These are phyloP conservation scores for Eupsittula cactorum DNA, from an alignment of 2,113 vertebrate species.

Conservation along the genomic window DNA sequence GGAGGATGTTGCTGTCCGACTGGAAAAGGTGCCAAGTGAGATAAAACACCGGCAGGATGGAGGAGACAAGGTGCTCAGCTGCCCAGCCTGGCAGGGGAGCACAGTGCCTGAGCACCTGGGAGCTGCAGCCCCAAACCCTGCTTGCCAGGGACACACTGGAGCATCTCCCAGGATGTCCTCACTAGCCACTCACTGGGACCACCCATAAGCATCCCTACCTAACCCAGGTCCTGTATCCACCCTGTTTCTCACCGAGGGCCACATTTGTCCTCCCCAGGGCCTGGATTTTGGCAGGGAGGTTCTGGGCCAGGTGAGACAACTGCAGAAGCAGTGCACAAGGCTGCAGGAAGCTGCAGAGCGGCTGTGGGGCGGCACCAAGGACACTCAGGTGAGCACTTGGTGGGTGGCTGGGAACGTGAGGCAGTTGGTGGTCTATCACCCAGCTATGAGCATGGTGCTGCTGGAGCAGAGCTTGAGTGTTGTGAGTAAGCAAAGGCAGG, in stretches of 20 bases:
- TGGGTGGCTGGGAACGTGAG: neutral
- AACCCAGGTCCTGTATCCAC: neutral
- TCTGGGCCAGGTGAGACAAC: neutral
- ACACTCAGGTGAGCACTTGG: conserved; percentile 16
- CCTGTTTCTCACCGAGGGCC: neutral
- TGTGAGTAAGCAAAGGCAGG: conserved; percentile 1
- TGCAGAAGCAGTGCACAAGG: conserved; percentile 11
- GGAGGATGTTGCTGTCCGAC: rapidly evolving
- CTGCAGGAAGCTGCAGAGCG: conserved; percentile 13
- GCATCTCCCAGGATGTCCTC: neutral
- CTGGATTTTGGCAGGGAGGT: conserved; percentile 25
- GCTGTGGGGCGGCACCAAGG: neutral
- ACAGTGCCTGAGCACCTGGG: neutral
- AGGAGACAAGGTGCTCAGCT: neutral
- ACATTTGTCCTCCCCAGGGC: neutral
- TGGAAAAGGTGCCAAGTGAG: neutral
- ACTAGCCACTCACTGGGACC: too few species aligned
- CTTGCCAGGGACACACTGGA: rapidly evolving
- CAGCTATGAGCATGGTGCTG: conserved; percentile 36
- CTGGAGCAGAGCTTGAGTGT: conserved; percentile 43
- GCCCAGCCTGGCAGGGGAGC: rapidly evolving
- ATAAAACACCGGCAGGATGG: neutral
- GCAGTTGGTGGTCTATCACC: neutral
- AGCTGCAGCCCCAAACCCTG: neutral
- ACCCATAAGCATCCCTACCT: neutral